Evolutionary conservation across 2,797 vertebrate species (phyloP), one percentile per base, ranked within the genome.

Genomic region (Silurus lanzhouensis): DNA sequence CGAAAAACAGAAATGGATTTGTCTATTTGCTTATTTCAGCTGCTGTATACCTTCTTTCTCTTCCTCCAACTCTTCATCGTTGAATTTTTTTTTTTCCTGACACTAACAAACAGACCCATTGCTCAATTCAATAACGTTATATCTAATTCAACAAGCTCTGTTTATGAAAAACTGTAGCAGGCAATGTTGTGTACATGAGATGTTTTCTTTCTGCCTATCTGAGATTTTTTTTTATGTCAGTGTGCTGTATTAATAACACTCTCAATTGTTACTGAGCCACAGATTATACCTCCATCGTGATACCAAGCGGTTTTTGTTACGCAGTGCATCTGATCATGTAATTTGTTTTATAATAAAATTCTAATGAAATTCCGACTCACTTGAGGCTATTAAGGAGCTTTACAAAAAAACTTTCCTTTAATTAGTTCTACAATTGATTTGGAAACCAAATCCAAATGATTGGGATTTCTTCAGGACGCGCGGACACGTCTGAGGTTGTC

Each of bases 401-500:
- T 20, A n/a, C 2, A 20, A 60, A 20, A 38, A 7, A 58, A 4
- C 1, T 31, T 77, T 27, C 58, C 74, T 58, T 58, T 31, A n/a
- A 14, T 48, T 6, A 14, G 14, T 25, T 27, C 44, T 66, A 25
- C 5, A 5, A 52, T 20, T 52, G 4, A 20, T 48, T 17, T 10
- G 44, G 4, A 6, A 81, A 27, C 2, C 1, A 25, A 46, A 9
- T 81, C 44, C 77, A 63, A 19, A 76, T 19, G 15, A 31, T 44
- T 13, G 10, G 19, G 55, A 48, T 25, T 2, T 1, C 9, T 19
- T 81, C 31, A 68, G 0, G 78, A 80, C 6, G 77, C 75, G 19
- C 82, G 55, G 66, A 90, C 89, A 1, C 63, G 88, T 63, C 87
- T 91, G 83, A 94, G 88, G 71, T 89, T 88, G 84, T 90, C 88